phyloP scores from a whole-genome alignment of 2,113 vertebrate genomes.

The Nycticorax nycticorax region DNA sequence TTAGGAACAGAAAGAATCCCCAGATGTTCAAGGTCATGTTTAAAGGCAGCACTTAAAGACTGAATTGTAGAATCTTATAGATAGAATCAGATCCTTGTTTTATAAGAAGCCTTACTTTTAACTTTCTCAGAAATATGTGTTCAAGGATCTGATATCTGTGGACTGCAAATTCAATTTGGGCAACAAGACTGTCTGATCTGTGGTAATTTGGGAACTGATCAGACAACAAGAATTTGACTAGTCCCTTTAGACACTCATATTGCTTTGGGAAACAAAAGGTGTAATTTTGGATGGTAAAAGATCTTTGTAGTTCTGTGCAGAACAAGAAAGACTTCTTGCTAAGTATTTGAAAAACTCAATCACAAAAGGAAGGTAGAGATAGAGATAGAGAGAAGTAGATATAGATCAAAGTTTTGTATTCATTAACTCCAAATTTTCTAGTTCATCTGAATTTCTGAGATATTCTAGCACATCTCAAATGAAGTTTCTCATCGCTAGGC shows the following conservation, averaged over 20 bases:
- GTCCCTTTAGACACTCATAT: background rate
- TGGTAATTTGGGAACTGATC: background rate
- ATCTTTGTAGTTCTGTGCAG: background rate
- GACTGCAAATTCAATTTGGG: background rate
- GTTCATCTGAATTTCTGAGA: background rate
- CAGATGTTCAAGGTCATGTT: background rate
- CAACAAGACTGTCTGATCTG: background rate
- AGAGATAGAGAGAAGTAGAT: background rate
- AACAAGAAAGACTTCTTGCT: background rate
- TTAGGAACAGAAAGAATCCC: background rate
- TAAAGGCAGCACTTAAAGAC: background rate
- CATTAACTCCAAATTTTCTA: background rate
- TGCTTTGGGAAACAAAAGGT: background rate
- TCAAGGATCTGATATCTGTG: background rate
- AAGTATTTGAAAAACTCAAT: background rate
- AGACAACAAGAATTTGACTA: background rate
- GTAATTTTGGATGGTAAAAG: background rate
- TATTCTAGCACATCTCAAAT: background rate
- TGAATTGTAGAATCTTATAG: background rate
- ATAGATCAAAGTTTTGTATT: background rate
- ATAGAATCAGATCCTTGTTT: background rate
- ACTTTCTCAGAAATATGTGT: background rate
- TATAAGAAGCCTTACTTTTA: background rate
- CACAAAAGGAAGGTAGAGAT: background rate
- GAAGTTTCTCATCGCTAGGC: background rate